Evolutionary conservation across 2,888 invertebrate genomes (phyloP), one percentile per base, ranked within the genome.

Genomic region (Cataglyphis albicans): DNA sequence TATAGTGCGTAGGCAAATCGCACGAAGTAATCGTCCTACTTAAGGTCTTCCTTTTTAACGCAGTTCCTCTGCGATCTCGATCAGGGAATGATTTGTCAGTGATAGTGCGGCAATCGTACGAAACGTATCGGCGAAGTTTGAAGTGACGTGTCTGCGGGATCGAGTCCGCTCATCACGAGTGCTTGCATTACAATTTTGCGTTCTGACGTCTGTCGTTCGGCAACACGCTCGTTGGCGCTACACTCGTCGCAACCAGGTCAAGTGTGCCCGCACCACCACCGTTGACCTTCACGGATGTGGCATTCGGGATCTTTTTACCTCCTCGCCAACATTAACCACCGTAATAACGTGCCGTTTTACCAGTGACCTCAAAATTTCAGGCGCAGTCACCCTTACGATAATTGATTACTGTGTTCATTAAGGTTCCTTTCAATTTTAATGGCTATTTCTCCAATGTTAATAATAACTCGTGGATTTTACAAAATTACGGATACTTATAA

Each of bases 231-330:
- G 59, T 64, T 38, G 35, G 65, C 81, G 82, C 52, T 81, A 67
- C 82, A 61, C 68, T 68, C 82, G 41, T 81, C 63, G 65, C 80
- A 89, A 89, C 41, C 89, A 38, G 88, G 87, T 89, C 88, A 89
- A 88, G 88, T 83, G 89, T 89, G 70, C 89, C 76, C 80, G 82
- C 84, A 44, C 41, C 78, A 44, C 41, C 78, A 21, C 59, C 84
- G 84, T 52, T 87, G 88, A 89, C 89, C 89, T 88, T 88, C 89
- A 82, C 84, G 65, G 44, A 48, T 44, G 73, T 82, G 81, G 85
- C 82, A 89, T 86, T 88, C 82, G 65, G 84, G 38, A 76, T 44
- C 59, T 80, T 80, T 80, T 80, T 44, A 59, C 18, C 59, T 1
- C 25, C 59, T 2, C 44, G 59, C 0, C 41, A 29, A 35, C 32